A percentile compares a stretch with the other conserved stretches of the same genome.
These are phyloP conservation scores for Cheilosia impressa DNA, from an alignment of 2,888 invertebrate species.

Conservation along the genomic window DNA sequence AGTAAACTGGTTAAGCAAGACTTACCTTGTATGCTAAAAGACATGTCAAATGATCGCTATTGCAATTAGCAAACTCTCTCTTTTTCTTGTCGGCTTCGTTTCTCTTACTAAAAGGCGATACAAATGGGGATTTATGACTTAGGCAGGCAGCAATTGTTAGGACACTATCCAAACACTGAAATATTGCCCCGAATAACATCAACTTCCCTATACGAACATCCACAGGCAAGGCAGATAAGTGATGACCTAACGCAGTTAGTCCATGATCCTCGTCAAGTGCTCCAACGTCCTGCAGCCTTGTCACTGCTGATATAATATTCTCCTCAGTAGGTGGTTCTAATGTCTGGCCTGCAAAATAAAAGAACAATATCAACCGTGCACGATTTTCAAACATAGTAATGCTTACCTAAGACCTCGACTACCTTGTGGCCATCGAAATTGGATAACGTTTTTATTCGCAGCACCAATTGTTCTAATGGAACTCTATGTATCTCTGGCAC, in stretches of 20 bases:
- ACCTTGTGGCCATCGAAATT: constrained; percentile 80
- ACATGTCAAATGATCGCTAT: constrained; percentile 95
- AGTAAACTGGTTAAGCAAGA: too few relatives aligned
- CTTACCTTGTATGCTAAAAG: constrained; percentile 92
- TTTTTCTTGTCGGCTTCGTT: constrained; percentile 89
- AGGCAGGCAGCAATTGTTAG: constrained; percentile 94
- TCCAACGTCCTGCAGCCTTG: constrained; percentile 90
- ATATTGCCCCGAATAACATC: constrained; percentile 95
- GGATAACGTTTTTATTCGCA: constrained; percentile 89
- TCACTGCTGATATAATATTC: constrained; percentile 88
- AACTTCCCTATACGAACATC: constrained; percentile 96
- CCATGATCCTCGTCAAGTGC: constrained; percentile 90
- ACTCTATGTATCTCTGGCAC: constrained; percentile 95
- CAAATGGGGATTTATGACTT: constrained; percentile 91
- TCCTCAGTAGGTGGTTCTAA: constrained; percentile 89
- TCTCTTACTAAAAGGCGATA: constrained; percentile 89
- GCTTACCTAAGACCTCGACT: constrained; percentile 79
- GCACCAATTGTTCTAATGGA: constrained; percentile 92
- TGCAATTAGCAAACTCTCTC: constrained; percentile 90
- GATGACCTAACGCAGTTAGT: constrained; percentile 93
- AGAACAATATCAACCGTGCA: background rate
- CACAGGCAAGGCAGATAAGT: constrained; percentile 94
- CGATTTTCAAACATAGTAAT: background rate
- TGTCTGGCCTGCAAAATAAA: constrained; percentile 86
- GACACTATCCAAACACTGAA: constrained; percentile 95